phyloP scores from a whole-genome alignment of 2,113 vertebrate species.

The Maccullochella peelii region DNA sequence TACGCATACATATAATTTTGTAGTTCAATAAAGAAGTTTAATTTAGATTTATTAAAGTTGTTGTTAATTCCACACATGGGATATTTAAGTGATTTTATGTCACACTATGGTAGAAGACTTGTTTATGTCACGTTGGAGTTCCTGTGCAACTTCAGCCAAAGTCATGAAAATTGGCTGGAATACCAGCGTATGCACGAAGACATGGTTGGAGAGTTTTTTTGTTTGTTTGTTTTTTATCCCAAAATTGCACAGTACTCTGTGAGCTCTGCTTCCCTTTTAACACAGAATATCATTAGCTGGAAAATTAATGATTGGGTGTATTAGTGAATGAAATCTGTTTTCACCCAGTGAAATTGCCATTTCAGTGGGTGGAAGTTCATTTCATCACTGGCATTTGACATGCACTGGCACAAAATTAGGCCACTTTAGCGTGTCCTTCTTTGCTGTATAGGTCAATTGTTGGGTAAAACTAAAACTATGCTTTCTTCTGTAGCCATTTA shows the following conservation, averaged over 20 bases:
- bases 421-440: background rate
- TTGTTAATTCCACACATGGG: background rate
- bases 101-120: background rate
- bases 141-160: constrained; percentile 10
- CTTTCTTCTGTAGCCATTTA: background rate
- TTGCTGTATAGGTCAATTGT: background rate
- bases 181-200: background rate
- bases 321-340: constrained; percentile 1
- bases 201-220: background rate
- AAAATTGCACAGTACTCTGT: no score
- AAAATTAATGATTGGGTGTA: background rate
- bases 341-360: background rate
- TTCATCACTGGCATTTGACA: constrained; percentile 21
- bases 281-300: background rate
- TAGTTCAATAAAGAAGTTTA: background rate
- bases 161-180: background rate
- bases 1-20: background rate
- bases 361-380: background rate
- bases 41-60: background rate
- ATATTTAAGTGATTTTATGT: background rate
- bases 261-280: background rate
- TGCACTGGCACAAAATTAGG: constrained; percentile 6
- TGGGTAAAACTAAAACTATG: constrained; percentile 16
- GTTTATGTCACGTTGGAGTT: background rate
- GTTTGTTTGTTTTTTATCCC: background rate